Evolutionary conservation across 2,797 vertebrate genomes (phyloP).

Genomic region (Avahi laniger): DNA sequence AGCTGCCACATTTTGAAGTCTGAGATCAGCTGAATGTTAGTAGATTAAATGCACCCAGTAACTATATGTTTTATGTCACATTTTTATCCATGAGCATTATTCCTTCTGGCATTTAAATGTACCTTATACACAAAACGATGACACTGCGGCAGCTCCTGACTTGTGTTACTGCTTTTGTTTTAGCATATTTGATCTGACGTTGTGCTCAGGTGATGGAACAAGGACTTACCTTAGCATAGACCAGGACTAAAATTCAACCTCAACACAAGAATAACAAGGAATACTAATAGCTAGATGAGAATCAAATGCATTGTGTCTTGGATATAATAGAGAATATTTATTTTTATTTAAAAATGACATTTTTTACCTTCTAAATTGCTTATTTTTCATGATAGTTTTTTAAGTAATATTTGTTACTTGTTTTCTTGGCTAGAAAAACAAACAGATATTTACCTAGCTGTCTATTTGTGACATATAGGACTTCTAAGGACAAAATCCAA

Average conservation of each 20-base stretch:
- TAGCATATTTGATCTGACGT: neutral
- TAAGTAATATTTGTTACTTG: neutral
- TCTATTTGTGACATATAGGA: neutral
- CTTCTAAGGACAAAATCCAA: neutral
- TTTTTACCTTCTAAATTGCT: neutral
- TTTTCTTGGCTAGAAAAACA: neutral
- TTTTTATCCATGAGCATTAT: neutral
- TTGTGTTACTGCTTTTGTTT: conserved; percentile 7
- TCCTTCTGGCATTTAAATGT: neutral
- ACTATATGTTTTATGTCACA: neutral
- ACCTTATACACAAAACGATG: neutral
- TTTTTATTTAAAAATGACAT: neutral
- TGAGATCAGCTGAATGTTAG: neutral
- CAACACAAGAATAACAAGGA: neutral
- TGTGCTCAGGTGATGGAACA: neutral
- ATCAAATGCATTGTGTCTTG: neutral
- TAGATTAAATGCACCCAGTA: neutral
- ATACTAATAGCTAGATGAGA: neutral
- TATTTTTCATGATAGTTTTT: neutral
- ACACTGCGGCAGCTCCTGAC: neutral
- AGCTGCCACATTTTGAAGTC: conserved; percentile 12
- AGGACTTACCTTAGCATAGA: neutral
- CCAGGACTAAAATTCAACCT: neutral
- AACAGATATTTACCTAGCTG: neutral
- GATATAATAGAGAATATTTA: neutral